Percentiles rank a stretch among this genome's conserved stretches.
Conservation (phyloP, 2,797 vertebrate species). For the Enteromius paludinosus region DNA sequence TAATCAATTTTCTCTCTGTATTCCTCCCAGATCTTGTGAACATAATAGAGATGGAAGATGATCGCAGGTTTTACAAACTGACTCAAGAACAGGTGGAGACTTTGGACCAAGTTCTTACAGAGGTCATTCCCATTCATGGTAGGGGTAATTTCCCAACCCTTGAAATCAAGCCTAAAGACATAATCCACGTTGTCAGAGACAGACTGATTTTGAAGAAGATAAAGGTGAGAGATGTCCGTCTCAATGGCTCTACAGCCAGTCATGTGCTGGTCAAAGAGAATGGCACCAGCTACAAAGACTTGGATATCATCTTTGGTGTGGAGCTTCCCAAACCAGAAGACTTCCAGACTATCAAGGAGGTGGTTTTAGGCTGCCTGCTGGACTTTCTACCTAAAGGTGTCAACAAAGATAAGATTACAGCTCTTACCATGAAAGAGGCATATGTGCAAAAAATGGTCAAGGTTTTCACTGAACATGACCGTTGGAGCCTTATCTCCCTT, state of each 20-base stretch:
- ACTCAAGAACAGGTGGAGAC: slow-evolving; percentile 90
- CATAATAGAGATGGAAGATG: slow-evolving; percentile 86
- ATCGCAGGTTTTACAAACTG: slow-evolving; percentile 90
- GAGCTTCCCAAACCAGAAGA: slow-evolving; percentile 89
- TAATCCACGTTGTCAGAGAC: slow-evolving; percentile 88
- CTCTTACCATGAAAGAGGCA: slow-evolving; percentile 91
- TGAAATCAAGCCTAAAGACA: slow-evolving; percentile 92
- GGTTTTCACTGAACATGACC: slow-evolving; percentile 89
- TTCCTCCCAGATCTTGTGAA: slow-evolving; percentile 50
- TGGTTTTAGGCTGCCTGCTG: slow-evolving; percentile 89
- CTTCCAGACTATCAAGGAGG: slow-evolving; percentile 93
- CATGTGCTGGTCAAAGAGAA: slow-evolving; percentile 91
- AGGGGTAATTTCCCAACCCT: slow-evolving; percentile 95
- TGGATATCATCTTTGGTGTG: slow-evolving; percentile 95
- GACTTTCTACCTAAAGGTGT: slow-evolving; percentile 77
- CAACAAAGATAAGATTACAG: slow-evolving; percentile 93
- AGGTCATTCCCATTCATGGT: slow-evolving; percentile 93
- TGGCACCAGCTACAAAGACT: slow-evolving; percentile 93
- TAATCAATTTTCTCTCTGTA: neutral
- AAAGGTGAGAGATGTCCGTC: slow-evolving; percentile 85
- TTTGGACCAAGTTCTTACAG: slow-evolving; percentile 91
- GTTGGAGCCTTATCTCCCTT: slow-evolving; percentile 97
- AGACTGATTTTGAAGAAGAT: slow-evolving; percentile 88
- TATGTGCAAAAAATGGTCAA: slow-evolving; percentile 99
- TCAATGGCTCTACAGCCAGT: slow-evolving; percentile 96